Percentiles rank a stretch among this genome's conserved stretches.
These are phyloP conservation scores for Drosophila ogumai DNA, from an alignment of 1,140 invertebrate genomes.

Conservation along the genomic window DNA sequence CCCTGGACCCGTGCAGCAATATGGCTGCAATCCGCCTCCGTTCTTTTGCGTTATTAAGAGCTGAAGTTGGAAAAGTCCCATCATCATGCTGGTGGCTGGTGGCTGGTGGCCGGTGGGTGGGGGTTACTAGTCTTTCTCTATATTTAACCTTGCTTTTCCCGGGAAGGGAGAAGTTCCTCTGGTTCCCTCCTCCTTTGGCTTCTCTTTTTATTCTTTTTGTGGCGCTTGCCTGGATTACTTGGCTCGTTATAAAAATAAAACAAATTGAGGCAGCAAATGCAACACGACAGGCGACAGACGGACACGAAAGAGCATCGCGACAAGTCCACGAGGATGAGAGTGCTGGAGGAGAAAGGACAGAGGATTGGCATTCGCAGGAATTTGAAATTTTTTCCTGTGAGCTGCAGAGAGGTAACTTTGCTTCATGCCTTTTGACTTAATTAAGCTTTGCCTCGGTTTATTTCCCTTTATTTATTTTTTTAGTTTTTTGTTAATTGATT, in stretches of 20 bases:
- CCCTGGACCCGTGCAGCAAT: neutral
- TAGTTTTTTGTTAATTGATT: constrained; percentile 1
- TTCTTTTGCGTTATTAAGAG: neutral
- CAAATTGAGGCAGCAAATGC: constrained; percentile 38
- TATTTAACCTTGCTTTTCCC: constrained; percentile 6
- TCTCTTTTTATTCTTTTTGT: neutral
- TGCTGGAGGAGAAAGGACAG: neutral
- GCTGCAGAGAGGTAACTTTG: neutral
- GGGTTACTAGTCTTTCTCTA: neutral
- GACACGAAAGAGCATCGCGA: neutral
- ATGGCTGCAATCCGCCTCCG: constrained; percentile 11
- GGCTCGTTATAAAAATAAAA: constrained; percentile 44
- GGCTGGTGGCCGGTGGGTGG: neutral
- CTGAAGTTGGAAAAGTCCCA: constrained; percentile 11
- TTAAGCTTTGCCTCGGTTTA: neutral
- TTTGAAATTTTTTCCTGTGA: neutral
- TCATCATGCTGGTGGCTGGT: constrained; percentile 1
- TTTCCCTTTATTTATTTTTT: neutral
- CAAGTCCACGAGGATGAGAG: too few species aligned
- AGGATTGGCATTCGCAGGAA: neutral
- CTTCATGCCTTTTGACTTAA: neutral
- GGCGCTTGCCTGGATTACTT: constrained; percentile 9
- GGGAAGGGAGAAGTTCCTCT: too few species aligned
- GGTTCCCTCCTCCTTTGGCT: neutral
- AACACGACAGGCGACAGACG: constrained; percentile 15